Base-by-base conservation (phyloP, 37 sponge, comb jelly and placozoan genomes). In the Diacarnus erythraeanus region DNA sequence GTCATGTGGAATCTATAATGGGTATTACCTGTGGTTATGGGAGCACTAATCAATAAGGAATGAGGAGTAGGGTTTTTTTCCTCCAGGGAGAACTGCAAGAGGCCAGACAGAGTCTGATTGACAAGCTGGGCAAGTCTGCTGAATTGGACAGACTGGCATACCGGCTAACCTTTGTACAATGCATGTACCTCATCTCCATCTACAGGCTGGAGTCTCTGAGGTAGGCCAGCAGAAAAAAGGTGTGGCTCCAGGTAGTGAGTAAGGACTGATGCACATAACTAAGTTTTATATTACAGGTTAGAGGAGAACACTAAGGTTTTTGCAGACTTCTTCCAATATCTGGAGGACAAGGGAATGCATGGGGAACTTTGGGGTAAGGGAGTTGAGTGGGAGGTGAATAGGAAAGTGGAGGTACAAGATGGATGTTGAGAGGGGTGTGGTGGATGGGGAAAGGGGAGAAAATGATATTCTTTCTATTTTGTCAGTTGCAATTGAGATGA, bases 321-420 rank as follows among this genome's bases (percentile, higher is more conserved):
- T 74, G 38, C 87, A 6, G 29, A 43, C 30, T 78, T 94, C 29
- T 94, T 94, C 74, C 38, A 47, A 6, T 94, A 94, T 58, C 76
- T 94, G 20, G 93, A 94, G 57, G 89, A 94, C 82, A 84, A 80
- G 36, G 93, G 89, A 2, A 41, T 94, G 67, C 92, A 94, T 44
- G 84, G 77, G 76, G 89, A 94, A 22, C 69, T 87, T 22, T 87
- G 88, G 88, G 77, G 88, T 87, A 37, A 63, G 82, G 17, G 10
- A 22, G 26, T 22, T 23, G 1, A 18, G 3, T 57, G 23, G 5
- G 21, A 25, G 72, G 29, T 9, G 37, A 6, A 8, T 41, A 5
- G 37, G 3, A 42, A 26, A 43, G 47, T 21, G 64, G n/a, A n/a
- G n/a, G n/a, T n/a, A n/a, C n/a, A n/a, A n/a, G n/a, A n/a, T n/a